Percentiles rank a stretch among this genome's conserved stretches.
phyloP scores from a whole-genome alignment of 2,113 vertebrate genomes.

The Mirounga angustirostris region DNA sequence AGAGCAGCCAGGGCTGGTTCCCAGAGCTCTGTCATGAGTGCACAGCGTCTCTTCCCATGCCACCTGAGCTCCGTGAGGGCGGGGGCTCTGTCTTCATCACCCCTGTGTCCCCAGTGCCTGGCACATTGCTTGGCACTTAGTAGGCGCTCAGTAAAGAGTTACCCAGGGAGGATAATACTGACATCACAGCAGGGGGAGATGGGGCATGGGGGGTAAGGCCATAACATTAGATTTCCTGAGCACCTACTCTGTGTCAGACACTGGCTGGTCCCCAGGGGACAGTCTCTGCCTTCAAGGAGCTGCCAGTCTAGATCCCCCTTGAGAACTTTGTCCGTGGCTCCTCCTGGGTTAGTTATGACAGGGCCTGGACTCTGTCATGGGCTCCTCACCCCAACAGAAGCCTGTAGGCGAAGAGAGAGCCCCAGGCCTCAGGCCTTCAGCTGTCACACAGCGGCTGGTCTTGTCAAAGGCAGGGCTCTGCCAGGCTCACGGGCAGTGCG shows the following conservation, averaged over 20 bases:
- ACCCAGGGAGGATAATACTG: neutral
- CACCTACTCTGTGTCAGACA: neutral
- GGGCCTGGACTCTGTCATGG: neutral
- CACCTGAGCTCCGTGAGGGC: neutral
- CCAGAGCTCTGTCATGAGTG: neutral
- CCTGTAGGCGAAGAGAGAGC: neutral
- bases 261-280: neutral
- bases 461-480: neutral
- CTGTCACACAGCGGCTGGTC: neutral
- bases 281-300: neutral
- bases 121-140: neutral
- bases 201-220: neutral
- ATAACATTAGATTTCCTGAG: neutral
- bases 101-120: neutral
- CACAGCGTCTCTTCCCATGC: neutral
- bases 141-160: neutral
- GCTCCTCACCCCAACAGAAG: neutral
- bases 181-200: neutral
- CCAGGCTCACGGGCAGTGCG: neutral
- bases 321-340: neutral
- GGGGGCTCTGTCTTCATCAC: neutral
- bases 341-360: neutral
- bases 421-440: neutral
- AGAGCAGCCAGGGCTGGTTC: neutral
- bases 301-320: neutral